These are phyloP conservation scores for Cylas formicarius DNA, from an alignment of 1,140 invertebrate species.

Conservation along the genomic window DNA sequence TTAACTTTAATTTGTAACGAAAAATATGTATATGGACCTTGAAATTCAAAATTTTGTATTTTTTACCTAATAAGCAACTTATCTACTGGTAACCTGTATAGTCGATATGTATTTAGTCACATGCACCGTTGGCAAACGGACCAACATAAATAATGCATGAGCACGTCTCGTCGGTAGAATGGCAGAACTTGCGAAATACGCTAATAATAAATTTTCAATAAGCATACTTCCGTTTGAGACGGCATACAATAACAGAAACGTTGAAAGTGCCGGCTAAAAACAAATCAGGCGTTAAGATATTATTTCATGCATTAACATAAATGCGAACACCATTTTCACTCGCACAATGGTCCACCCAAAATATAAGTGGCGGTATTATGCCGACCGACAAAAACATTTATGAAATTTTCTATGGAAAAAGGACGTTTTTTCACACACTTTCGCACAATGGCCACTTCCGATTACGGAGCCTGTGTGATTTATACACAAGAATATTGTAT, in stretches of 20 bases:
- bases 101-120: too few species aligned
- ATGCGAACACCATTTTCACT: constrained; percentile 21
- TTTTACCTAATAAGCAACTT: too few species aligned
- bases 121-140: too few species aligned
- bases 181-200: background rate
- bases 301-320: constrained; percentile 25
- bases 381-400: constrained; percentile 20
- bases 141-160: constrained; percentile 10
- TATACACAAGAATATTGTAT: constrained; percentile 22
- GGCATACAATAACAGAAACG: too few species aligned
- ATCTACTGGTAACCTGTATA: too few species aligned
- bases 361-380: constrained; percentile 26
- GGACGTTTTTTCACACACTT: constrained; percentile 33
- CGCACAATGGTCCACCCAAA: constrained; percentile 23
- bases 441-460: constrained; percentile 25
- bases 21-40: too few species aligned
- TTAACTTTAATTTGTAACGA: too few species aligned
- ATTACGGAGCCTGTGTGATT: constrained; percentile 24
- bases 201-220: constrained; percentile 2
- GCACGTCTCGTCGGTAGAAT: constrained; percentile 1
- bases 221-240: constrained; percentile 17
- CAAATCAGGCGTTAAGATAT: constrained; percentile 20
- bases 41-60: too few species aligned
- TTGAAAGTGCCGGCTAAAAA: constrained; percentile 16
- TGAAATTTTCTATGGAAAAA: constrained; percentile 29